Evolutionary conservation across 2,797 vertebrate species (phyloP).

Genomic region (Sebastes cheni): DNA sequence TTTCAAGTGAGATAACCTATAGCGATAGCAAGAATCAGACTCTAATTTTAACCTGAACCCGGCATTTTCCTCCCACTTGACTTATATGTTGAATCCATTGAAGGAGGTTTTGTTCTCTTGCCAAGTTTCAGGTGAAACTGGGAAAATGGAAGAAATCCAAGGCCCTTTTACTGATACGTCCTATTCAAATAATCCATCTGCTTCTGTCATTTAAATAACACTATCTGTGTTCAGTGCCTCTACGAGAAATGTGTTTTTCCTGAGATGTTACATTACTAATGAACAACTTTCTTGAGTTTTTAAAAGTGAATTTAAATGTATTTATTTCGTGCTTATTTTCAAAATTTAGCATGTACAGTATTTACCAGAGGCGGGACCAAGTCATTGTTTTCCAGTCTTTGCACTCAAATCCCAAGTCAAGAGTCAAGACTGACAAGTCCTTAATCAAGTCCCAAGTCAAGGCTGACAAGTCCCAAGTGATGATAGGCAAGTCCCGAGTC

Average conservation of each 20-base stretch:
- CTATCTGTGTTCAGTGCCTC: background rate
- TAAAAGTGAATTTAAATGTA: background rate
- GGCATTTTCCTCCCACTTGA: conserved; percentile 38
- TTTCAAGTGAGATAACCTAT: conserved; percentile 65
- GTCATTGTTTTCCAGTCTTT: too few species aligned
- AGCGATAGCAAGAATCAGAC: conserved; percentile 25
- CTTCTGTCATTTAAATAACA: background rate
- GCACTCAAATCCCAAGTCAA: too few species aligned
- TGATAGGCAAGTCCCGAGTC: too few species aligned
- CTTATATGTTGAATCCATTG: background rate
- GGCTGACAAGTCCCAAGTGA: too few species aligned
- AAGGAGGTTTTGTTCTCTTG: background rate
- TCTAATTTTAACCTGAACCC: conserved; percentile 56
- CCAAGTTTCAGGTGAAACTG: background rate
- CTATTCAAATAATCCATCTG: background rate
- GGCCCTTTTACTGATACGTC: background rate
- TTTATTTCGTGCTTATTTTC: background rate
- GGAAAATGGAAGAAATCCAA: background rate
- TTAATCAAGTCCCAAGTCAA: too few species aligned
- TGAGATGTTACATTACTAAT: background rate
- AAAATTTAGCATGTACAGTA: background rate
- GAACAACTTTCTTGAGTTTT: background rate
- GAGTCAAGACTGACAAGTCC: too few species aligned
- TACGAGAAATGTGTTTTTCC: background rate
- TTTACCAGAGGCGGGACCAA: background rate